Conservation (phyloP, 2,113 vertebrate genomes). For the human region DNA sequence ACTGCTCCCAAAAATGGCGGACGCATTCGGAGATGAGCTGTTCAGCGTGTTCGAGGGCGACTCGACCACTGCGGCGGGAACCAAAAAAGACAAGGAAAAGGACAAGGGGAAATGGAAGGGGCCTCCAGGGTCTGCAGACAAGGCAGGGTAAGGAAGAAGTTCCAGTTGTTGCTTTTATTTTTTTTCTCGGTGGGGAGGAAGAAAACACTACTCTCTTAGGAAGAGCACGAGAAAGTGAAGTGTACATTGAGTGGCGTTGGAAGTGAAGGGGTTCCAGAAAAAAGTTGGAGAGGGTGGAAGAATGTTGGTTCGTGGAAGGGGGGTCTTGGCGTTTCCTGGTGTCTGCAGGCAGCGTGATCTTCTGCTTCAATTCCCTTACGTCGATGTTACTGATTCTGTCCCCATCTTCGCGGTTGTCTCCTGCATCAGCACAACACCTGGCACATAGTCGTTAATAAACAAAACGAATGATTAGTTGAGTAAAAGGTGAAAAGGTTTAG, state of each 20-base stretch:
- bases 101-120: constrained; percentile 82
- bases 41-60: constrained; percentile 98
- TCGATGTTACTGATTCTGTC: fast-evolving
- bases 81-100: constrained; percentile 69
- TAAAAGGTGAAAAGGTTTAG: background rate
- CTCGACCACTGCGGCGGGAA: constrained; percentile 57
- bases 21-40: constrained; percentile 93
- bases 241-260: background rate
- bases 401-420: fast-evolving
- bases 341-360: too few relatives aligned
- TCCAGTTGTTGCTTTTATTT: background rate
- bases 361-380: too few relatives aligned
- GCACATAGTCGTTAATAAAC: background rate
- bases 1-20: constrained; percentile 88
- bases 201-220: background rate
- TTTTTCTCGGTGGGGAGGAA: too few relatives aligned
- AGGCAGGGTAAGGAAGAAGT: constrained; percentile 82
- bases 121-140: constrained; percentile 20
- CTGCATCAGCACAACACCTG: background rate
- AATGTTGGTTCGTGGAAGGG: too few relatives aligned
- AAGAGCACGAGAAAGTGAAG: background rate
- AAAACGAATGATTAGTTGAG: background rate
- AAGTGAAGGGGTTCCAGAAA: background rate
- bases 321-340: background rate
- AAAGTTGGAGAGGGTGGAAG: background rate